A percentile compares a stretch with the other conserved stretches of the same genome.
Evolutionary conservation across 1,140 invertebrate genomes (phyloP).

Genomic region (Drosophila ambigua): DNA sequence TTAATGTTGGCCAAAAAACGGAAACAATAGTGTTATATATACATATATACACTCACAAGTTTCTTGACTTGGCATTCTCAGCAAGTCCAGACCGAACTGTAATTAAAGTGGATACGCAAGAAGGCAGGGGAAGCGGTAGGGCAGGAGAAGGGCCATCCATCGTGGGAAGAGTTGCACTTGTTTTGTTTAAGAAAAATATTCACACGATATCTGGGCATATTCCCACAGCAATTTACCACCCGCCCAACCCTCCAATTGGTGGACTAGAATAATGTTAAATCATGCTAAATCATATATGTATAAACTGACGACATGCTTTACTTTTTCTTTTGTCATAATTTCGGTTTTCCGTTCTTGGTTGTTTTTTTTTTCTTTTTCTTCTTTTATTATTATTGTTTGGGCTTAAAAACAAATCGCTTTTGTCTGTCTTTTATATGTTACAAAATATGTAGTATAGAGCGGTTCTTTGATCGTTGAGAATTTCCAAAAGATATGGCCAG

Average conservation of each 20-base stretch:
- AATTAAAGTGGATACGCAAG: conserved; percentile 64
- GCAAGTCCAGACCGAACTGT: conserved; percentile 60
- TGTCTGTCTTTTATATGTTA: conserved; percentile 49
- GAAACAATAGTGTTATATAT: conserved; percentile 71
- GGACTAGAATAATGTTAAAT: conserved; percentile 50
- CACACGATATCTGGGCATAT: conserved; percentile 69
- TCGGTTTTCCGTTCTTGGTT: conserved; percentile 27
- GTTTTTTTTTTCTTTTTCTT: conserved; percentile 29
- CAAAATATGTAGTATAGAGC: conserved; percentile 47
- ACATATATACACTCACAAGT: conserved; percentile 33
- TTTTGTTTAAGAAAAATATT: conserved; percentile 67
- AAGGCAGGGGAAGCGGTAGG: conserved; percentile 19
- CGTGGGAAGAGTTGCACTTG: conserved; percentile 78
- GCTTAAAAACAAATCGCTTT: conserved; percentile 48
- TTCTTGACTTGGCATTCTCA: conserved; percentile 71
- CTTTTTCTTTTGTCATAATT: conserved; percentile 34
- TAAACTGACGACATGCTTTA: conserved; percentile 38
- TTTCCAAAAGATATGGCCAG: conserved; percentile 14
- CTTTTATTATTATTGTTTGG: conserved; percentile 26
- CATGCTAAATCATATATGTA: conserved; percentile 44
- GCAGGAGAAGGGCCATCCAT: conserved; percentile 32
- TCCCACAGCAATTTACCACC: conserved; percentile 70
- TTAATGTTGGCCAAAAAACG: conserved; percentile 49
- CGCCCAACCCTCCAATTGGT: conserved; percentile 6
- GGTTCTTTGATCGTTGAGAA: conserved; percentile 26